A percentile compares a stretch with the other conserved stretches of the same genome.
phyloP scores from a whole-genome alignment of 2,888 invertebrate species.

The Caenorhabditis japonica region DNA sequence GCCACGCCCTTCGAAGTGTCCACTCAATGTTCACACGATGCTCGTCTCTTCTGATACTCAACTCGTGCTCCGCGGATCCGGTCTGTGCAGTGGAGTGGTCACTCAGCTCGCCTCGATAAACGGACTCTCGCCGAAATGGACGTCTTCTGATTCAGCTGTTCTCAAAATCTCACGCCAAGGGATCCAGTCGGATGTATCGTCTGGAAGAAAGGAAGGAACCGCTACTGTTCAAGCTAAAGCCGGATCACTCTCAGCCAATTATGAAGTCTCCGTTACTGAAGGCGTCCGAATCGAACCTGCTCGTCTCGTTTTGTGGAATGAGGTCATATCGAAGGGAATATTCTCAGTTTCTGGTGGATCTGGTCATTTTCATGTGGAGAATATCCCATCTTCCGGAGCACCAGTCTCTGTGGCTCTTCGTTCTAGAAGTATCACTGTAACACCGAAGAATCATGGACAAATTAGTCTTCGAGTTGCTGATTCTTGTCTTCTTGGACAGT shows the following conservation, averaged over 20 bases:
- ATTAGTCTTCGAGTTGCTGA: constrained; percentile 60
- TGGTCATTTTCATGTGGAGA: constrained; percentile 68
- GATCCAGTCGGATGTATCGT: constrained; percentile 12
- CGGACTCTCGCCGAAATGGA: constrained; percentile 47
- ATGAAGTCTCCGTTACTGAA: constrained; percentile 57
- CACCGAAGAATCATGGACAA: constrained; percentile 59
- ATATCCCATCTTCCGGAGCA: constrained; percentile 7
- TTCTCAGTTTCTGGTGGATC: constrained; percentile 67
- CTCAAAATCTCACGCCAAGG: constrained; percentile 21
- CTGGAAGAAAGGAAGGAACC: constrained; percentile 35
- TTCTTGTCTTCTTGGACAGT: constrained; percentile 60
- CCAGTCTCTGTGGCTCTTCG: constrained; percentile 20
- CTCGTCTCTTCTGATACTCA: constrained; percentile 35
- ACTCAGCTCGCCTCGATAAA: constrained; percentile 53
- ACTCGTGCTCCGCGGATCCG: constrained; percentile 53
- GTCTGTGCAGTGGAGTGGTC: constrained; percentile 46
- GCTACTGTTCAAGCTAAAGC: constrained; percentile 35
- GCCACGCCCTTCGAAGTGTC: constrained; percentile 59
- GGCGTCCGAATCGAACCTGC: constrained; percentile 34
- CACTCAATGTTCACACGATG: constrained; percentile 56
- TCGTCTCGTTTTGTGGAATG: constrained; percentile 66
- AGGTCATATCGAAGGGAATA: constrained; percentile 53
- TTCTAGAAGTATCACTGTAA: constrained; percentile 33
- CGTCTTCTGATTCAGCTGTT: constrained; percentile 21
- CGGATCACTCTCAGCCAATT: constrained; percentile 34